Base-by-base conservation (phyloP, 2,113 vertebrate species). In the Toxotes jaculatrix region DNA sequence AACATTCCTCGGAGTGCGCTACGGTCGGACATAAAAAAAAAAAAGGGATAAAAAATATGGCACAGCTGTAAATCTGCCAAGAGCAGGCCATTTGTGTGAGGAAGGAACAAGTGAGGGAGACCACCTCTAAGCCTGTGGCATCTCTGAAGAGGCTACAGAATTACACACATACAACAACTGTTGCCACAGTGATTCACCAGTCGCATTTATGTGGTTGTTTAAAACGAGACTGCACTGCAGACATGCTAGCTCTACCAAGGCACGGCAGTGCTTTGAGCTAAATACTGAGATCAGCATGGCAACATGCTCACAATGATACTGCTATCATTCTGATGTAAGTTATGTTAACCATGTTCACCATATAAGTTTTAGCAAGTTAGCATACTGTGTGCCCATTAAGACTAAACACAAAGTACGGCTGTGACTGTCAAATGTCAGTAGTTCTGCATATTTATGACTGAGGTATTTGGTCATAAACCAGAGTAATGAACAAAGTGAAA, bases 61-160 rank as follows among this genome's bases (percentile, higher is more conserved):
- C 59, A 32, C 23, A n/a, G 56, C 56, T 75, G 42, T 84, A 74
- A 59, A 74, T 75, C 59, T 70, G 45, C 45, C 56, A 14, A 36
- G 11, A 64, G 42, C 10, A 31, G 8, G 1, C n/a, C n/a, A 40
- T 74, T 84, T 73, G 23, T 74, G 40, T 31, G 32, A 23, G 49
- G 23, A 49, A 5, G 19, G 45, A 74, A 69, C 32, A 16, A 19
- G 42, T 47, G 69, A 76, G 53, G 42, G 31, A 34, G 19, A 63
- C 31, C 17, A 23, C 19, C 19, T 36, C 14, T 12, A 3, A 36
- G 40, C 71, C 51, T 63, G 56, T 27, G 63, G 32, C 27, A 55
- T 21, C 36, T 71, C 59, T 60, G 55, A 60, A 49, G 53, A 19
- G 59, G 62, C 47, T 9, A 6, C 61, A 65, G 7, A 38, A 5